Percentiles rank a stretch among this genome's conserved stretches.
These are phyloP conservation scores for Tiliacea aurago DNA, from an alignment of 2,888 invertebrate species.

Conservation along the genomic window DNA sequence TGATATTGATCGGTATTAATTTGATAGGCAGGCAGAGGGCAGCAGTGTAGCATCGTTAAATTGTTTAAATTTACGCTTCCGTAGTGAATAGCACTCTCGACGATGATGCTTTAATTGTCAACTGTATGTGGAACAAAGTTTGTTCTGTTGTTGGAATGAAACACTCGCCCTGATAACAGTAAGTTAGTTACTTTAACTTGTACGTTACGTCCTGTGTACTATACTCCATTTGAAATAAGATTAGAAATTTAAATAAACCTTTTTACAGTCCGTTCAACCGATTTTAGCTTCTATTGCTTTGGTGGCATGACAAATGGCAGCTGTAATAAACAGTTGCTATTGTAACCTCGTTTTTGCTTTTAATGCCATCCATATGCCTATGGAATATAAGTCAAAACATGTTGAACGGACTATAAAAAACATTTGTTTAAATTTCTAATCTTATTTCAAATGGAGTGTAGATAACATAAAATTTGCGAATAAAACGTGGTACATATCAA, in stretches of 20 bases:
- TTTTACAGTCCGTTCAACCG: too few relatives aligned
- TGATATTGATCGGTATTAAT: slow-evolving; percentile 44
- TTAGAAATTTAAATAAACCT: too few relatives aligned
- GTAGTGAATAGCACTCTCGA: slow-evolving; percentile 45
- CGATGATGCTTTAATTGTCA: slow-evolving; percentile 65
- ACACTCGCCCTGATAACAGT: slow-evolving; percentile 22
- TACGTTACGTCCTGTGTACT: background rate
- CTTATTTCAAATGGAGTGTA: too few relatives aligned
- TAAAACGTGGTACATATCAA: background rate
- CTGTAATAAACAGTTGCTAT: too few relatives aligned
- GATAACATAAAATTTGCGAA: slow-evolving; percentile 4
- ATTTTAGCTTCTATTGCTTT: too few relatives aligned
- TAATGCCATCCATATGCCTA: too few relatives aligned
- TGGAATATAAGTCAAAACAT: too few relatives aligned
- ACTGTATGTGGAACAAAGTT: slow-evolving; percentile 60
- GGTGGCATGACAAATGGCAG: too few relatives aligned
- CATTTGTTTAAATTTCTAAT: too few relatives aligned
- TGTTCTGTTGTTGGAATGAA: slow-evolving; percentile 17
- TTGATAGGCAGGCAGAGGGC: slow-evolving; percentile 30
- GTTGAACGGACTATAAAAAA: too few relatives aligned
- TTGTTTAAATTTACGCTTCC: slow-evolving; percentile 67
- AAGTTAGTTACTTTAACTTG: slow-evolving; percentile 17
- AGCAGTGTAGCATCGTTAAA: slow-evolving; percentile 52
- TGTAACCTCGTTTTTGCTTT: too few relatives aligned
- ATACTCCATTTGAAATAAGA: too few relatives aligned